A percentile compares a stretch with the other conserved stretches of the same genome.
These are phyloP conservation scores for Coregonus clupeaformis DNA, from an alignment of 2,113 vertebrate species.

Conservation along the genomic window DNA sequence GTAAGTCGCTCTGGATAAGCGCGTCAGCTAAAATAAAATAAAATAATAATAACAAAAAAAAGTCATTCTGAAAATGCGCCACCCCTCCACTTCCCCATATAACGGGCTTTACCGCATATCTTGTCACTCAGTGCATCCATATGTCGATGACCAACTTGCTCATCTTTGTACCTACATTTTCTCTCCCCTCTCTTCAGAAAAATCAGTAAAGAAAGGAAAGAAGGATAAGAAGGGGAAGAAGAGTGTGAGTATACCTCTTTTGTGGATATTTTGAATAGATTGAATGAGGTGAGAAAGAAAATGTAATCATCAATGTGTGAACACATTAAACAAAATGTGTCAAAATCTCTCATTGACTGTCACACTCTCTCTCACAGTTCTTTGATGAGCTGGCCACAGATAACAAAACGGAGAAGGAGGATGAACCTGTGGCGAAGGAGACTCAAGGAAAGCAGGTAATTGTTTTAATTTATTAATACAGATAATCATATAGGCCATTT, in stretches of 20 bases:
- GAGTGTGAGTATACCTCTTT: constrained; percentile 73
- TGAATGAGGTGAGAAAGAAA: background rate
- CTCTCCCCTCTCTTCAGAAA: constrained; percentile 60
- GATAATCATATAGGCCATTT: background rate
- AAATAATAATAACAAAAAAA: too few species aligned
- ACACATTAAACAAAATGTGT: background rate
- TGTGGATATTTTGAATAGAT: background rate
- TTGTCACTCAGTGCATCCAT: background rate
- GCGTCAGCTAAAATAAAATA: too few species aligned
- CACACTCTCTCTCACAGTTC: constrained; percentile 70
- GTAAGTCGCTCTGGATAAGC: too few species aligned
- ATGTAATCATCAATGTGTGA: background rate
- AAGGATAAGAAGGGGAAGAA: constrained; percentile 91
- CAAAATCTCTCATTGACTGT: background rate
- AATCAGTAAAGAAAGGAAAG: constrained; percentile 84
- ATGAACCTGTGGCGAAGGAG: constrained; percentile 68
- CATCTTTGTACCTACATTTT: background rate
- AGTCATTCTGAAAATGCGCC: background rate
- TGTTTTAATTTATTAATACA: background rate
- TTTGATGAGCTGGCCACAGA: constrained; percentile 87
- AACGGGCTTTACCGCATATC: too few species aligned
- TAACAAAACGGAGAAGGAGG: constrained; percentile 71
- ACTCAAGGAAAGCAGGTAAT: constrained; percentile 77
- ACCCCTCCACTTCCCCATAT: too few species aligned
- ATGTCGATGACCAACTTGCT: background rate